Evolutionary conservation across 2,797 vertebrate species (phyloP).

Genomic region (Coreius guichenoti): DNA sequence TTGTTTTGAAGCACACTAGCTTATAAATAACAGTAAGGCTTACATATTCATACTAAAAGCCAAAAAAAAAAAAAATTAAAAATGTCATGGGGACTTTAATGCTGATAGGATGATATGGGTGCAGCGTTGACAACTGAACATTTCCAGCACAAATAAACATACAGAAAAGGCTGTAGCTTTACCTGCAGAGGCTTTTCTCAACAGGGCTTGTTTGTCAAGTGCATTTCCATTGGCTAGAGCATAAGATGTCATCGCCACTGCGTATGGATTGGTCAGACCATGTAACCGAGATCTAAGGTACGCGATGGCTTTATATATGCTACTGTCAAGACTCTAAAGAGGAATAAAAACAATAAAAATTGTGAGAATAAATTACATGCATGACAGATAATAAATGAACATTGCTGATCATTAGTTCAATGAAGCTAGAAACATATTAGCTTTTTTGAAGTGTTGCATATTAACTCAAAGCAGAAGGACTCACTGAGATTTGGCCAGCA

Average conservation of each 20-base stretch:
- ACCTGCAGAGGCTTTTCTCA: constrained; percentile 43
- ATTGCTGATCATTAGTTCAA: not conserved
- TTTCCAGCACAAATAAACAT: not conserved
- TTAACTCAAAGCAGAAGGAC: constrained; percentile 56
- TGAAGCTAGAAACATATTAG: not conserved
- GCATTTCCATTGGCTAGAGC: constrained; percentile 79
- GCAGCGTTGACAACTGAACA: not conserved
- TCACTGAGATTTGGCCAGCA: constrained; percentile 74
- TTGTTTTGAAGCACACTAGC: too few relatives aligned
- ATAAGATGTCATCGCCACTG: constrained; percentile 83
- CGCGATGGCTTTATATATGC: constrained; percentile 71
- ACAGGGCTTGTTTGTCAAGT: constrained; percentile 52
- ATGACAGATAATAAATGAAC: too few relatives aligned
- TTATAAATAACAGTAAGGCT: too few relatives aligned
- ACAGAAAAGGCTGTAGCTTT: not conserved
- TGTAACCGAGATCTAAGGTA: constrained; percentile 76
- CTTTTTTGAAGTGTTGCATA: not conserved
- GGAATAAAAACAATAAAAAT: not conserved
- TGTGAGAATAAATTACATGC: not conserved
- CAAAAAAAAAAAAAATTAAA: too few relatives aligned
- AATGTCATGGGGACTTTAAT: not conserved
- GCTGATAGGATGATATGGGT: not conserved
- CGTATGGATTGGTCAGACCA: constrained; percentile 79
- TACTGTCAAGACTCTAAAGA: constrained; percentile 72
- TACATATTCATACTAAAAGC: too few relatives aligned